A percentile compares a stretch with the other conserved stretches of the same genome.
phyloP scores from a whole-genome alignment of 2,113 vertebrate species.

The Limanda limanda region DNA sequence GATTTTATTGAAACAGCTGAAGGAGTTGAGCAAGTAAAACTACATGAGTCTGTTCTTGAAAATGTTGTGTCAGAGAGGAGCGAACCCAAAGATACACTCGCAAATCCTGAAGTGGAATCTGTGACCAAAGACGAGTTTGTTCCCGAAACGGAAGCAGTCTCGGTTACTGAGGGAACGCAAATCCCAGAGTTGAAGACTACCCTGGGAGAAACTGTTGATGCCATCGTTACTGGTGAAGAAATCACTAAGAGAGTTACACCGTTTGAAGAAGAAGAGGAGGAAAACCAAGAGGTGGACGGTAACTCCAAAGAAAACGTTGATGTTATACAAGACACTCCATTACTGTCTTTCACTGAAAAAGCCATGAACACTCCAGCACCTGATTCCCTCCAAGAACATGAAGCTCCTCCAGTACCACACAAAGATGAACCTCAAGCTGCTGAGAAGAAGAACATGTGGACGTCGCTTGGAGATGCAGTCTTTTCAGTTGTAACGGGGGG shows the following conservation, averaged over 20 bases:
- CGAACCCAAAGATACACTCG: constrained; percentile 79
- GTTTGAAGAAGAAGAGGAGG: constrained; percentile 74
- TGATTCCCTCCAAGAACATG: constrained; percentile 40
- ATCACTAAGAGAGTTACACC: constrained; percentile 86
- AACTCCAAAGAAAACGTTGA: constrained; percentile 55
- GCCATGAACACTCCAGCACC: constrained; percentile 12
- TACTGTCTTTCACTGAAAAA: constrained; percentile 77
- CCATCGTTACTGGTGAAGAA: constrained; percentile 86
- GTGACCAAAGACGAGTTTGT: constrained; percentile 51
- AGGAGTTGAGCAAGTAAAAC: constrained; percentile 40
- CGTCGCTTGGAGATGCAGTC: constrained; percentile 72
- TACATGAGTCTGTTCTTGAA: constrained; percentile 72
- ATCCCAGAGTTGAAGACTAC: constrained; percentile 86
- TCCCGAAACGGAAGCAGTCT: constrained; percentile 68
- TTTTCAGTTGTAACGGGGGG: constrained; percentile 79
- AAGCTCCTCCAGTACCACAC: constrained; percentile 19
- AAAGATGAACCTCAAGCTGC: constrained; percentile 52
- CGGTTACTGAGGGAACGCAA: constrained; percentile 78
- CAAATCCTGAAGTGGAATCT: constrained; percentile 68
- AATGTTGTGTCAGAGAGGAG: constrained; percentile 75
- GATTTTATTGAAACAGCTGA: constrained; percentile 20
- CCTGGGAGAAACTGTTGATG: constrained; percentile 89
- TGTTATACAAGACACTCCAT: constrained; percentile 66
- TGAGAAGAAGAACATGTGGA: constrained; percentile 60
- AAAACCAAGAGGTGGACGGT: constrained; percentile 62